Base-by-base conservation (phyloP, 2,113 vertebrate genomes). In the Hassar affinis region DNA sequence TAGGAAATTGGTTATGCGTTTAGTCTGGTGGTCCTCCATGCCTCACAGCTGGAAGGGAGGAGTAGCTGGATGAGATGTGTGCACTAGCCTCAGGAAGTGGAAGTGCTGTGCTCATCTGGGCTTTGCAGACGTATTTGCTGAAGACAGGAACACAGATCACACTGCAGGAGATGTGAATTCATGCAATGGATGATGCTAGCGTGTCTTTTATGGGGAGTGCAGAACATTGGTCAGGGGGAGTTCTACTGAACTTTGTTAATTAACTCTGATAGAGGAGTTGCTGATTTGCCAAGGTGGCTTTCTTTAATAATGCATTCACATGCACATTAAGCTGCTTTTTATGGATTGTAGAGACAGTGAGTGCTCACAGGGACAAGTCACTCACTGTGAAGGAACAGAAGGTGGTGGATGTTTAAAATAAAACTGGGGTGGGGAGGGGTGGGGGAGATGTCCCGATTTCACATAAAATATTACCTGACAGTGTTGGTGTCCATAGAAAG, bases 31-130 rank as follows among this genome's bases (percentile, higher is more conserved):
- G 84, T 86, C 84, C 84, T 82, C 25, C 30, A 69, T 88, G 78
- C 89, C 86, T 87, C 86, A 0, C 52, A 87, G 88, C 91, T 92
- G 91, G 90, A 92, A 59, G 62, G 45, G 71, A 86, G 52, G 78
- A 86, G 79, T 49, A 49, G 54, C 33, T 42, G 62, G 54, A 75
- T 81, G 62, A 78, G 79, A 78, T 87, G 78, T 84, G 84, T 84
- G 81, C 89, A 51, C n/a, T 38, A 17, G 69, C 69, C 45, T 15
- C 45, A 27, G 45, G 85, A 84, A 68, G 69, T 38, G 56, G 61
- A 87, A 76, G 71, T 87, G 69, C 85, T 85, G 81, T 80, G 52
- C 80, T 81, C 76, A 86, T 64, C 81, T 57, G 82, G 11, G 71
- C 18, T 30, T 75, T n/a, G 83, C 59, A 51, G 68, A 68, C 66